A percentile compares a stretch with the other conserved stretches of the same genome.
phyloP scores from a whole-genome alignment of 1,140 invertebrate genomes.

The Cydia amplana region DNA sequence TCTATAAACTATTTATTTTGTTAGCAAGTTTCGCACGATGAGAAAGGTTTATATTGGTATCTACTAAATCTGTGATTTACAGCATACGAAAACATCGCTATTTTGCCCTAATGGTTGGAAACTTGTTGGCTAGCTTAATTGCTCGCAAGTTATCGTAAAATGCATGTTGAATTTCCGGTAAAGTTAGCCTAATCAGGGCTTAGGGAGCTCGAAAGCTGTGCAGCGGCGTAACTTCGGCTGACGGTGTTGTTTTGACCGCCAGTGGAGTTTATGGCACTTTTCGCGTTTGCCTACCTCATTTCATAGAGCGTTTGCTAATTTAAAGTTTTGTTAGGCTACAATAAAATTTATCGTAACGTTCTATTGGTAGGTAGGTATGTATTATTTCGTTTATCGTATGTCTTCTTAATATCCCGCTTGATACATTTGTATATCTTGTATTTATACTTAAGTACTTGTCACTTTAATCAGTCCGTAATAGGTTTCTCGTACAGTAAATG shows the following conservation, averaged over 20 bases:
- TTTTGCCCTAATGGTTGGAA: constrained; percentile 15
- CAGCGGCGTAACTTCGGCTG: constrained; percentile 4
- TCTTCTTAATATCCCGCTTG: too few relatives aligned
- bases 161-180: constrained; percentile 19
- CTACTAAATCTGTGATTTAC: constrained; percentile 17
- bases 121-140: constrained; percentile 24
- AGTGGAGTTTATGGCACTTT: neutral
- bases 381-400: too few relatives aligned
- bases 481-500: too few relatives aligned
- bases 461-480: too few relatives aligned
- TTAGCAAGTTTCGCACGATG: neutral
- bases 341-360: too few relatives aligned
- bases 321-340: too few relatives aligned
- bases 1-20: constrained; percentile 7
- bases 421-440: too few relatives aligned
- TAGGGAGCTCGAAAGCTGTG: constrained; percentile 13
- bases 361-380: too few relatives aligned
- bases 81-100: neutral
- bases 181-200: constrained; percentile 20
- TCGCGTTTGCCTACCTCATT: neutral
- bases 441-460: too few relatives aligned
- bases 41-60: neutral
- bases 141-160: constrained; percentile 16
- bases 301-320: neutral
- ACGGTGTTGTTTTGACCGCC: constrained; percentile 15